Conservation (phyloP, 2,113 vertebrate species). For the Epinephelus lanceolatus region DNA sequence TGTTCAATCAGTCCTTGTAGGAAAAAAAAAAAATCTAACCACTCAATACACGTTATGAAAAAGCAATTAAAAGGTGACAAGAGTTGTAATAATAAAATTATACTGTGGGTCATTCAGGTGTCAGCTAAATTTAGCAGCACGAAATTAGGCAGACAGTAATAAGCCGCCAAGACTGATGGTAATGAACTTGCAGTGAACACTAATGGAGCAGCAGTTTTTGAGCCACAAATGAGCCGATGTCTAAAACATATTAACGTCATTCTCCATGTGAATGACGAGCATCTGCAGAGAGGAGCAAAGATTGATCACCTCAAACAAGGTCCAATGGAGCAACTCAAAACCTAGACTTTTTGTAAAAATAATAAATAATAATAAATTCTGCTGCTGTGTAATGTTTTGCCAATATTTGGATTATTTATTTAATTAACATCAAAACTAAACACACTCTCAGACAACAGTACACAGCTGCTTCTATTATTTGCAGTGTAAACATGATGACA, state of each 20-base stretch:
- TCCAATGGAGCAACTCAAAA: background rate
- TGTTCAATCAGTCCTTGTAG: background rate
- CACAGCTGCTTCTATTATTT: background rate
- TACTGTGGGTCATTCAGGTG: background rate
- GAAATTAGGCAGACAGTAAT: conserved; percentile 18
- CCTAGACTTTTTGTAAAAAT: too few relatives aligned
- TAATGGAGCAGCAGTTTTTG: conserved; percentile 16
- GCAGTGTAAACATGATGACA: background rate
- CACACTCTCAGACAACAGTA: background rate
- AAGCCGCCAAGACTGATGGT: conserved; percentile 13
- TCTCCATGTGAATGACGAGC: background rate
- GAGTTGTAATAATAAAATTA: conserved; percentile 6
- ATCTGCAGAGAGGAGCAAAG: background rate
- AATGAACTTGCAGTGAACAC: conserved; percentile 30
- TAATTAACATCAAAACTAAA: background rate
- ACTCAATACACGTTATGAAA: background rate
- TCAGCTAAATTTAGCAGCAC: conserved; percentile 10
- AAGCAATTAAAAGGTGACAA: background rate
- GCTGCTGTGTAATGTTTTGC: background rate
- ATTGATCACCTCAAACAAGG: background rate
- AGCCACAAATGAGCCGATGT: conserved; percentile 32
- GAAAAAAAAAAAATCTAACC: background rate
- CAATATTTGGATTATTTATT: background rate
- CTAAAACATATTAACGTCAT: conserved; percentile 28
- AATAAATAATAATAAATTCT: background rate